Conservation (phyloP, 2,113 vertebrate species). For the Ammospiza nelsoni region DNA sequence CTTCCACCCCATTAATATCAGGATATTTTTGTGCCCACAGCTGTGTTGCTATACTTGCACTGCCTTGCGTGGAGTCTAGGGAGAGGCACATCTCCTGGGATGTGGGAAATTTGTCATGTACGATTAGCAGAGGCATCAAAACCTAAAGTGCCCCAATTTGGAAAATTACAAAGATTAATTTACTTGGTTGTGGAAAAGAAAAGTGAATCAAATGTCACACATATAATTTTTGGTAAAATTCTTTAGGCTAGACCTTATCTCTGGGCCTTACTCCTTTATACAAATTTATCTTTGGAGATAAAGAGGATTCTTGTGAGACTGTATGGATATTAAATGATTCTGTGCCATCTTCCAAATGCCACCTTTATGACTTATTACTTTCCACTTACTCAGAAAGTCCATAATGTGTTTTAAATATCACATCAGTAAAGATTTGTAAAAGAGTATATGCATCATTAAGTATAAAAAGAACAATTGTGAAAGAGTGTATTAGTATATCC, state of each 20-base stretch:
- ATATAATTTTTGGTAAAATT: not conserved
- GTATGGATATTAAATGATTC: not conserved
- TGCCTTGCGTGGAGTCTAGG: slow-evolving; percentile 19
- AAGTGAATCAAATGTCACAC: not conserved
- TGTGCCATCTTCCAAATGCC: not conserved
- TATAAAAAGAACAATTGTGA: not conserved
- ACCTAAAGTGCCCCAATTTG: not conserved
- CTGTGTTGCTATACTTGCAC: slow-evolving; percentile 52
- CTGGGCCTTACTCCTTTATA: not conserved
- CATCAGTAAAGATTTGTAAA: not conserved
- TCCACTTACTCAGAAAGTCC: not conserved
- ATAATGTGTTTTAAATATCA: not conserved
- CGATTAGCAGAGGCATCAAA: not conserved
- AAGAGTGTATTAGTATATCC: not conserved
- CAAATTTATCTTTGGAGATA: not conserved
- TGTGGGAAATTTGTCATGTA: not conserved
- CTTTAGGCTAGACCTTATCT: not conserved
- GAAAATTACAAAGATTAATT: not conserved
- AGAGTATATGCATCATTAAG: not conserved
- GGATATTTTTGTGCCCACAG: slow-evolving; percentile 52
- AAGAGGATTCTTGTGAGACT: not conserved
- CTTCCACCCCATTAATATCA: not conserved
- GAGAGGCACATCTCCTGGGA: not conserved
- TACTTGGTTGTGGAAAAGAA: not conserved
- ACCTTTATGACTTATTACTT: not conserved